Evolutionary conservation across 2,888 invertebrate species (phyloP), one percentile per base, ranked within the genome.

Genomic region (Eupithecia centaureata): DNA sequence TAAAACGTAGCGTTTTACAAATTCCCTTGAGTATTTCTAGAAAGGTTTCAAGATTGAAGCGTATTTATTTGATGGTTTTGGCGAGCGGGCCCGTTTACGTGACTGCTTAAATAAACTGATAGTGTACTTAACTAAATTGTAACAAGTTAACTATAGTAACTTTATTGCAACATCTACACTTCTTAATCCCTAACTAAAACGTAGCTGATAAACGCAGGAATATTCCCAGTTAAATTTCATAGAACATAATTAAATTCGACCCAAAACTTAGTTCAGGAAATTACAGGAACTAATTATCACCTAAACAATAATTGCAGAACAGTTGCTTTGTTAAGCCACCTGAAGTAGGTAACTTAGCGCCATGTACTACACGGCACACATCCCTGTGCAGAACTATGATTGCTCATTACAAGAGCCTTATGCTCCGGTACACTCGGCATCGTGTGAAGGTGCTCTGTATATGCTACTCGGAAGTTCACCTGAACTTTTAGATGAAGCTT

Each of bases 1-100:
- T 57, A 57, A 56, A 56, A 33, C 57, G 57, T 22, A 57, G 32
- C 22, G 30, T 57, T 57, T 47, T n/a, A 27, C 27, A 30, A 1
- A n/a, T 30, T 30, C n/a, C 32, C 32, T 57, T n/a, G 5, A 28
- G 32, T 12, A 13, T n/a, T 18, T 18, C 5, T 22, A 30, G 8
- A 56, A n/a, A 30, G 18, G 18, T 5, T 51, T 51, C 5, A 13
- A 25, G 1, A 51, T 13, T 51, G 13, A 51, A 12, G 12, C 1
- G 10, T 12, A 18, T 51, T 22, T 51, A 22, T 51, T 18, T 22
- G 47, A 51, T 22, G 22, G 47, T 0, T 47, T 47, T 22, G 18
- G n/a, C 10, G n/a, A 22, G 22, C 18, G 47, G 22, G 15, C 35
- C 15, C 35, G 15, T 15, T 35, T 1, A 15, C 35, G 35, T 15